These are phyloP conservation scores for Hirtodrosophila confusa DNA, from an alignment of 2,888 invertebrate genomes.

Conservation along the genomic window DNA sequence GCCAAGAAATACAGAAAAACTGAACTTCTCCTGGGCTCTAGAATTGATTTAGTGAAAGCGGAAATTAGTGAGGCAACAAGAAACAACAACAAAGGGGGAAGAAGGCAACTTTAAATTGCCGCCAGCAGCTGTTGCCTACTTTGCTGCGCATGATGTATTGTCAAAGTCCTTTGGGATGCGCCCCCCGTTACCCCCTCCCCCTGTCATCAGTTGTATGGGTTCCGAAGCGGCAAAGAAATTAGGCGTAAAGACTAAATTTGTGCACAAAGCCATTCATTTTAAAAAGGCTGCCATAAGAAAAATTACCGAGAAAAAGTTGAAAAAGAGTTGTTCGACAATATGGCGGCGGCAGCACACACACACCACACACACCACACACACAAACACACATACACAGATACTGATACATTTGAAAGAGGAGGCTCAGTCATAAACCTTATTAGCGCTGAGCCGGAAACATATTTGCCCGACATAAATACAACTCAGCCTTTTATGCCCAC, in stretches of 20 bases:
- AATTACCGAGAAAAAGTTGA: constrained; percentile 61
- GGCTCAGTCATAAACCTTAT: constrained; percentile 74
- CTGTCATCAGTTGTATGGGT: constrained; percentile 25
- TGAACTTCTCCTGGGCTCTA: constrained; percentile 56
- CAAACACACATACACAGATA: constrained; percentile 18
- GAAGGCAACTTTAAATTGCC: constrained; percentile 65
- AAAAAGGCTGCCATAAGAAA: constrained; percentile 70
- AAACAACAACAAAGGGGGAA: constrained; percentile 13
- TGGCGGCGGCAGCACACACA: constrained; percentile 48
- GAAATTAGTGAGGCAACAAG: constrained; percentile 71
- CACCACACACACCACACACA: constrained; percentile 12
- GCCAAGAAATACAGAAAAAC: constrained; percentile 23
- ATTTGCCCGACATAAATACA: constrained; percentile 78
- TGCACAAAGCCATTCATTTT: constrained; percentile 72
- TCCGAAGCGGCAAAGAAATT: constrained; percentile 61
- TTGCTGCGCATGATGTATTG: constrained; percentile 73
- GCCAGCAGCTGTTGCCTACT: constrained; percentile 71
- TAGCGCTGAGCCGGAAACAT: constrained; percentile 76
- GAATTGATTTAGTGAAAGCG: constrained; percentile 77
- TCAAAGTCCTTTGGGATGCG: constrained; percentile 38
- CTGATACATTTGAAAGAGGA: constrained; percentile 8
- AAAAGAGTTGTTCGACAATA: constrained; percentile 74
- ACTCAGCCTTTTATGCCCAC: constrained; percentile 62
- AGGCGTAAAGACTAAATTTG: constrained; percentile 77
- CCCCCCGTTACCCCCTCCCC: too few relatives aligned